These are phyloP conservation scores for Pherbina coryleti DNA, from an alignment of 2,888 invertebrate genomes.

Conservation along the genomic window DNA sequence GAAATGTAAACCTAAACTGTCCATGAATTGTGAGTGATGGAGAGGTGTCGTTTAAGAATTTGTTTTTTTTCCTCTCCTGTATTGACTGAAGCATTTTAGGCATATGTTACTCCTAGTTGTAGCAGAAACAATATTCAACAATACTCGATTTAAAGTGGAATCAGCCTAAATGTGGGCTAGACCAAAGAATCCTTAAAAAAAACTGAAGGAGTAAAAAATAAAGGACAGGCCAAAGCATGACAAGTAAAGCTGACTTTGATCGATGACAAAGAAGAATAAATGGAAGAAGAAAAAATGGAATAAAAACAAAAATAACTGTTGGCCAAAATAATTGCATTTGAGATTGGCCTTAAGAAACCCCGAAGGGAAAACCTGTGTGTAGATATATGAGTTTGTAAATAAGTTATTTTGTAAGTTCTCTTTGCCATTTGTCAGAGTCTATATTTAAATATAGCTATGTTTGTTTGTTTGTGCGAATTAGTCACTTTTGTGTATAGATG, in stretches of 20 bases:
- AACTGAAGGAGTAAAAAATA: no score
- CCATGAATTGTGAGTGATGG: no score
- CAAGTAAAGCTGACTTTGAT: neutral
- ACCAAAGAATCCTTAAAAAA: no score
- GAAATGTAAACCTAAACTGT: no score
- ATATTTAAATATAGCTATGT: neutral
- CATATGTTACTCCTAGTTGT: no score
- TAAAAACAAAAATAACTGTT: neutral
- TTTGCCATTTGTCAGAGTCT: neutral
- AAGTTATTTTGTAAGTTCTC: neutral
- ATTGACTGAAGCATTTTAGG: no score
- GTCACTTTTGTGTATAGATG: neutral
- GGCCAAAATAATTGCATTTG: neutral
- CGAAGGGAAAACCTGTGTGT: neutral
- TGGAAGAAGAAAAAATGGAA: neutral
- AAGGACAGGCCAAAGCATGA: neutral
- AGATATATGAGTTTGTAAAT: neutral
- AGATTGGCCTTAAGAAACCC: neutral
- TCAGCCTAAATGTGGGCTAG: no score
- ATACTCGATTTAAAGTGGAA: no score
- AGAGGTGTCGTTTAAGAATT: no score
- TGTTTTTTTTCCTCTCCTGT: no score
- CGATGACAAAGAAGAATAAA: neutral
- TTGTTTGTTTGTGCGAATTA: neutral
- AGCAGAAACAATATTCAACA: no score